Conservation (phyloP, 2,113 vertebrate genomes). For the Centropus unirufus region DNA sequence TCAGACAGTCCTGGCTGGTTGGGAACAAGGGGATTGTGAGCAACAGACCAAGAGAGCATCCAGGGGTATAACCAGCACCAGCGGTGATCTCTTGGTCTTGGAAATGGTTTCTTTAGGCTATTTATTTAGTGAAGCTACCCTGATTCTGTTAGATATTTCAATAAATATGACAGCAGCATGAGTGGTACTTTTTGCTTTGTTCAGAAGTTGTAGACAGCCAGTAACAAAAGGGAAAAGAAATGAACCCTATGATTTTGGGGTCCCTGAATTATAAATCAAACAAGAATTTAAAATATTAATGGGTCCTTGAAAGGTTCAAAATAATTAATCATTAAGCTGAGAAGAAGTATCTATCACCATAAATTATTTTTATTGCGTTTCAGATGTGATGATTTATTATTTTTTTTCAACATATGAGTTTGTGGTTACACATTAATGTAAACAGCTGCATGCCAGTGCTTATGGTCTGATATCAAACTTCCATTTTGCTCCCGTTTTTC, state of each 20-base stretch:
- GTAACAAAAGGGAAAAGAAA: not conserved
- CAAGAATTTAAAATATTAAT: not conserved
- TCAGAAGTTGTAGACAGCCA: not conserved
- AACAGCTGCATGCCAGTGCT: not conserved
- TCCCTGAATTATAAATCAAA: not conserved
- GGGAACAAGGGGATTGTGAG: not conserved
- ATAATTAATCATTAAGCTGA: not conserved
- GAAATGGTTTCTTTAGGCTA: not conserved
- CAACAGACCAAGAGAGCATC: accelerated
- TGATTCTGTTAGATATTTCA: no score
- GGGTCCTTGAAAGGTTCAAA: not conserved
- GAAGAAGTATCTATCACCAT: not conserved
- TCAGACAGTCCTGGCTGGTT: not conserved
- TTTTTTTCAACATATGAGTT: not conserved
- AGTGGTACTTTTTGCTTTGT: not conserved
- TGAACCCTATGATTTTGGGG: not conserved
- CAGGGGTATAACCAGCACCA: no score
- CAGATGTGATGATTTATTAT: not conserved
- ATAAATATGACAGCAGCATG: not conserved
- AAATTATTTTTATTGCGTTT: not conserved
- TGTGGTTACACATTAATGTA: not conserved
- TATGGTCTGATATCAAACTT: not conserved
- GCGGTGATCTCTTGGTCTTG: not conserved
- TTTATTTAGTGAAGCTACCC: not conserved
- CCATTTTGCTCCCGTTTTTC: not conserved